Base-by-base conservation (phyloP, 2,888 invertebrate species). In the Acanthopleura granulata region DNA sequence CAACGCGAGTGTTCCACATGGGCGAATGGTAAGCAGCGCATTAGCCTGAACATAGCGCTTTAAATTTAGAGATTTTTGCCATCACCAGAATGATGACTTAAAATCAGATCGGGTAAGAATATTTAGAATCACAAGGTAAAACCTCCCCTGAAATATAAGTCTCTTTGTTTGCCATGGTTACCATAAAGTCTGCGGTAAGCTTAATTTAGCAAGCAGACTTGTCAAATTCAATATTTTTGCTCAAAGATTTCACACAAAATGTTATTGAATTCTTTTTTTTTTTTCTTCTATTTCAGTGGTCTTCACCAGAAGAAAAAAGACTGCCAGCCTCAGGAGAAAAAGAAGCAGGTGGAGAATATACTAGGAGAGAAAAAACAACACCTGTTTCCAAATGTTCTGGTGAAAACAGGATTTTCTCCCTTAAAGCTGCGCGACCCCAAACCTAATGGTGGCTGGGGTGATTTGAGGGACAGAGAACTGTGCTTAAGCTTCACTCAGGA, bases 401-500 rank as follows among this genome's bases (percentile, higher is more conserved):
- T 84, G 15, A 84, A 91, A 62, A 86, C 87, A 40, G 87, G 89
- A 94, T 76, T 95, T 95, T 89, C 96, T 76, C 82, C 84, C 75
- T 82, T 93, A 40, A 85, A 86, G 74, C 80, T 85, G 40, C 79
- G 87, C 0, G 85, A 87, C 77, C 89, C 89, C 0, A 90, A 90
- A 79, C 87, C 89, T 25, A 99, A 99, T 88, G 99, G 99, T 0
- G 99, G 99, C 0, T 99, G 99, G 99, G 98, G 97, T 12, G 99
- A 99, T 86, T 83, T 91, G n/a, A 93, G 97, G 78, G 97, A 97
- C 91, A 95, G 94, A 87, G 93, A 94, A 83, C 91, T 97, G 27
- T 97, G 97, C 91, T 91, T 83, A 29, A 87, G 87, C 72, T 88
- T 89, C 77, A 73, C 85, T 30, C 76, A 79, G 61, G 49, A 16